Evolutionary conservation across 2,113 vertebrate genomes (phyloP).

Genomic region (Charadrius vociferus): DNA sequence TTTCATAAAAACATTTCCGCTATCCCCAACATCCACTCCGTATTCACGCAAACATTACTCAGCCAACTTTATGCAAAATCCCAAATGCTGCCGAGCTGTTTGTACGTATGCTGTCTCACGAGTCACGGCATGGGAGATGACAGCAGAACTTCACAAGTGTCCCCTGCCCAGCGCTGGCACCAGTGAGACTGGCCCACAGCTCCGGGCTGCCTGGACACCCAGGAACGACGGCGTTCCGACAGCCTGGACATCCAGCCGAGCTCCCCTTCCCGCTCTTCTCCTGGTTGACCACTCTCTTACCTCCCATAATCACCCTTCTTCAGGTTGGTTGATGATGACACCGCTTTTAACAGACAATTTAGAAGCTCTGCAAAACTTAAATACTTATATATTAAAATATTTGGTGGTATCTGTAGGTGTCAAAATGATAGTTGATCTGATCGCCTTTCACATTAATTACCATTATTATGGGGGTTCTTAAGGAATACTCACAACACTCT

Average conservation of each 20-base stretch:
- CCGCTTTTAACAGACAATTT: not conserved
- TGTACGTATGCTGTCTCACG: not conserved
- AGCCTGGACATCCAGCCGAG: conserved; percentile 21
- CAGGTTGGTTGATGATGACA: not conserved
- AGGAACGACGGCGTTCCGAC: conserved; percentile 67
- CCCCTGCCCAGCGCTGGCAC: conserved; percentile 75
- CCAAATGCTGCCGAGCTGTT: not conserved
- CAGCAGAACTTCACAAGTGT: conserved; percentile 60
- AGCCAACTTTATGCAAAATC: not conserved
- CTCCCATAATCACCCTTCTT: not conserved
- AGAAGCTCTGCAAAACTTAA: not conserved
- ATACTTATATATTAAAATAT: not conserved
- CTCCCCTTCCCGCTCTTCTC: conserved; percentile 46
- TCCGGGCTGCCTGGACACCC: conserved; percentile 51
- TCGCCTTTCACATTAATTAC: not conserved
- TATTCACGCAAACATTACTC: not conserved
- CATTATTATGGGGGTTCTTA: not conserved
- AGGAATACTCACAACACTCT: not conserved
- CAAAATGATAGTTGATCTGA: not conserved
- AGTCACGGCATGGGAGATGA: not conserved
- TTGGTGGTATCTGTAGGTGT: not conserved
- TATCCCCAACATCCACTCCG: not conserved
- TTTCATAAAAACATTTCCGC: not conserved
- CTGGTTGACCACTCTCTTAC: not conserved
- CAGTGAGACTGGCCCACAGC: conserved; percentile 67